Evolutionary conservation across 37 sponge, comb jelly and placozoan genomes (phyloP).

Genomic region (Spongilla lacustris): DNA sequence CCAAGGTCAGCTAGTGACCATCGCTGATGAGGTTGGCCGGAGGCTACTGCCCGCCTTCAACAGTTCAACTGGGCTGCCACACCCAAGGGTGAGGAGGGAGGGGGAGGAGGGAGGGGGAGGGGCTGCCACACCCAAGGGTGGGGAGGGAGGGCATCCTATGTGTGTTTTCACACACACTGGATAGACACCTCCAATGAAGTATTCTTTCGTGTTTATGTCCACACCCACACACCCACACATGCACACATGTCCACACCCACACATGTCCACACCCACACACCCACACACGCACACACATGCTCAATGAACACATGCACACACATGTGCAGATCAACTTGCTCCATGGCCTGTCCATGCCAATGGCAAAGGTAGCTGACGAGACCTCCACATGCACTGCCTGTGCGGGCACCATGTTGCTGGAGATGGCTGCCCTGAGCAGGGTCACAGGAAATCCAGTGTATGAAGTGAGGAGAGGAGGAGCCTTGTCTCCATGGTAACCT

Average conservation of each 20-base stretch:
- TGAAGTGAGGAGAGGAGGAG: conserved; percentile 36
- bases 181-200: too few species aligned
- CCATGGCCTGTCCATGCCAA: conserved; percentile 39
- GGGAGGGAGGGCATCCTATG: too few species aligned
- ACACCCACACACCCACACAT: too few species aligned
- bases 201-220: too few species aligned
- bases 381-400: conserved; percentile 94
- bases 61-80: conserved; percentile 91
- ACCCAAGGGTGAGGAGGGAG: conserved; percentile 74
- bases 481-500: not conserved
- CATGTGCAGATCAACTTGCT: conserved; percentile 70
- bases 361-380: conserved; percentile 25
- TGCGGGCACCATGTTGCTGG: conserved; percentile 92
- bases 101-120: too few species aligned
- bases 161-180: too few species aligned
- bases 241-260: not conserved
- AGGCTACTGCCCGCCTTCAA: conserved; percentile 94
- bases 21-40: conserved; percentile 77
- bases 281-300: conserved; percentile 14
- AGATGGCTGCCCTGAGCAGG: conserved; percentile 95
- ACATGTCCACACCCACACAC: not conserved
- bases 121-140: not conserved
- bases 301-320: not conserved
- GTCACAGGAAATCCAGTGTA: conserved; percentile 82
- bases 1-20: conserved; percentile 71